Evolutionary conservation across 2,888 invertebrate species (phyloP).

Genomic region (Stenolophus ochropezus): DNA sequence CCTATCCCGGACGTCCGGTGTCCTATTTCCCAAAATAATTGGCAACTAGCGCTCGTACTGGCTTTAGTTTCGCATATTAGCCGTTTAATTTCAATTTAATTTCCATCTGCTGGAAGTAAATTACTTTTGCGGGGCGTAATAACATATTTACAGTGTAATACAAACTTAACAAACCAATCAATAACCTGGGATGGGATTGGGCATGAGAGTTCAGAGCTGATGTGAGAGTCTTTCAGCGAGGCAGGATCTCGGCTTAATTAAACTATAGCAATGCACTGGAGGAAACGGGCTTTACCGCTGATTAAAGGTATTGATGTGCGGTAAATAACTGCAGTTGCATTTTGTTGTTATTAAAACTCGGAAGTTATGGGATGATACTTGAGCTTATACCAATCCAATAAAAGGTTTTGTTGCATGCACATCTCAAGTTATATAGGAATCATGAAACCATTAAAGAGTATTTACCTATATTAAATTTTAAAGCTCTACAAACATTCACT

Average conservation of each 20-base stretch:
- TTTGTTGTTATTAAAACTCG: background rate
- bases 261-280: slow-evolving; percentile 25
- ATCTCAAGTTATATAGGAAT: background rate
- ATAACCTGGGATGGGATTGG: background rate
- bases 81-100: slow-evolving; percentile 44
- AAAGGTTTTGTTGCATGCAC: no score
- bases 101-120: slow-evolving; percentile 24
- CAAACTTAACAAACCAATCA: slow-evolving; percentile 35
- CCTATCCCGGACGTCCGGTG: no score
- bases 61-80: slow-evolving; percentile 26
- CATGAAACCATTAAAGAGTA: no score
- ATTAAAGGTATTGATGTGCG: background rate
- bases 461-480: no score
- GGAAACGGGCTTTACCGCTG: background rate
- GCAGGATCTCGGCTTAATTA: slow-evolving; percentile 26
- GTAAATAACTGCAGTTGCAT: background rate
- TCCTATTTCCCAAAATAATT: no score
- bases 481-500: no score
- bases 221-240: no score
- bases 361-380: background rate
- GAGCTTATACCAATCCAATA: no score
- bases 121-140: slow-evolving; percentile 12
- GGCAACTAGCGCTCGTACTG: no score
- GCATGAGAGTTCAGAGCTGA: background rate
- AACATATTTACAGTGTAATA: slow-evolving; percentile 33